phyloP scores from a whole-genome alignment of 2,113 vertebrate species.

The Prunella himalayana region DNA sequence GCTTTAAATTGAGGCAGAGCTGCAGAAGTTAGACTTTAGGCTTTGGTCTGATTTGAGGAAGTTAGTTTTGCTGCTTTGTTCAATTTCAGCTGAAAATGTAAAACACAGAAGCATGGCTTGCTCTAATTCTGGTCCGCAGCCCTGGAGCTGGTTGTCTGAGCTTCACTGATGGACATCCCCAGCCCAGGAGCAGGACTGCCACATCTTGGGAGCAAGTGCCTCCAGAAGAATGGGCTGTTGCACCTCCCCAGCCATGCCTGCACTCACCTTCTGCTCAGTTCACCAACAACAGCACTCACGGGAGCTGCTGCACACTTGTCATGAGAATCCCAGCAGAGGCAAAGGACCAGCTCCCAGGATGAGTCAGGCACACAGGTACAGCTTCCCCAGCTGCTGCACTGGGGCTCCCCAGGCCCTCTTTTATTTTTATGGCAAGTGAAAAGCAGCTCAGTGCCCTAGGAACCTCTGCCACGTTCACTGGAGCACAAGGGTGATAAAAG shows the following conservation, averaged over 20 bases:
- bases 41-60: background rate
- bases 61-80: background rate
- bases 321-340: background rate
- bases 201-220: accelerated
- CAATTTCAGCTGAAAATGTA: background rate
- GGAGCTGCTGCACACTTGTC: background rate
- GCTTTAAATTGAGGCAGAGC: background rate
- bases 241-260: accelerated
- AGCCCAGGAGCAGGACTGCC: background rate
- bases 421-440: background rate
- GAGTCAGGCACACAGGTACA: background rate
- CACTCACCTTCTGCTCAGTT: background rate
- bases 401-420: background rate
- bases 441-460: background rate
- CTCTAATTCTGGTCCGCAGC: background rate
- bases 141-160: background rate
- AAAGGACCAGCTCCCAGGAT: accelerated
- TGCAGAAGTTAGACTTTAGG: background rate
- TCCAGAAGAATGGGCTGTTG: background rate
- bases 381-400: background rate
- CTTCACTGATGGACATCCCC: background rate
- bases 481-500: background rate
- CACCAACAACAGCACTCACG: accelerated
- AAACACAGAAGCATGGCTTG: background rate
- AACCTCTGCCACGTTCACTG: background rate